Evolutionary conservation across 2,113 vertebrate genomes (phyloP).

Genomic region (Myrmecobius fasciatus): DNA sequence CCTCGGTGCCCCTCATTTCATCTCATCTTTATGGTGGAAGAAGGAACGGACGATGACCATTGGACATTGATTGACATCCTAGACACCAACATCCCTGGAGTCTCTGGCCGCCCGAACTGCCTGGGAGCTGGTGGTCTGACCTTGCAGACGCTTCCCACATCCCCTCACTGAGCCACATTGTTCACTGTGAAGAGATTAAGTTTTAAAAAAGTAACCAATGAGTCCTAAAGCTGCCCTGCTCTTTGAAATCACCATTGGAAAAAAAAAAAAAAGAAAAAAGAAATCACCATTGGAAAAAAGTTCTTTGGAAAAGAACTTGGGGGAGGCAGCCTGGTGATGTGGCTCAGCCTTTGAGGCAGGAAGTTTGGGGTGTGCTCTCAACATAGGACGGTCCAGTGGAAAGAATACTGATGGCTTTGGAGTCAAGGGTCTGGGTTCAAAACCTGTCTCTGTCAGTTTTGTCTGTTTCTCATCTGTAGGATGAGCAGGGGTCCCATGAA

Average conservation of each 20-base stretch:
- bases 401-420: background rate
- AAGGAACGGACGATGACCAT: slow-evolving; percentile 82
- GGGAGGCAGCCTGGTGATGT: background rate
- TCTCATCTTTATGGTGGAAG: slow-evolving; percentile 75
- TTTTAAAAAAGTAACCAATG: slow-evolving; percentile 35
- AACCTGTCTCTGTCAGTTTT: background rate
- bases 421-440: background rate
- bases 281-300: too few relatives aligned
- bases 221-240: slow-evolving; percentile 54
- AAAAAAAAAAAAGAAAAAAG: too few relatives aligned
- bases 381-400: too few relatives aligned
- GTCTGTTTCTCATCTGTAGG: background rate
- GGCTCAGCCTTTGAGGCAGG: slow-evolving; percentile 25
- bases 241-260: slow-evolving; percentile 24
- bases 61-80: too few relatives aligned
- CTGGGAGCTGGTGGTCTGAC: slow-evolving; percentile 81
- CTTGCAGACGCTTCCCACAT: slow-evolving; percentile 82
- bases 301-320: slow-evolving; percentile 48
- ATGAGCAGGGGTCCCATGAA: background rate
- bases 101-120: slow-evolving; percentile 84
- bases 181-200: slow-evolving; percentile 56
- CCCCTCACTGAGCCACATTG: slow-evolving; percentile 68
- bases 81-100: slow-evolving; percentile 81
- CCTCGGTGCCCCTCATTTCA: slow-evolving; percentile 49
- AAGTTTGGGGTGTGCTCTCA: background rate